Evolutionary conservation across 2,113 vertebrate species (phyloP).

Genomic region (Neoarius graeffei): DNA sequence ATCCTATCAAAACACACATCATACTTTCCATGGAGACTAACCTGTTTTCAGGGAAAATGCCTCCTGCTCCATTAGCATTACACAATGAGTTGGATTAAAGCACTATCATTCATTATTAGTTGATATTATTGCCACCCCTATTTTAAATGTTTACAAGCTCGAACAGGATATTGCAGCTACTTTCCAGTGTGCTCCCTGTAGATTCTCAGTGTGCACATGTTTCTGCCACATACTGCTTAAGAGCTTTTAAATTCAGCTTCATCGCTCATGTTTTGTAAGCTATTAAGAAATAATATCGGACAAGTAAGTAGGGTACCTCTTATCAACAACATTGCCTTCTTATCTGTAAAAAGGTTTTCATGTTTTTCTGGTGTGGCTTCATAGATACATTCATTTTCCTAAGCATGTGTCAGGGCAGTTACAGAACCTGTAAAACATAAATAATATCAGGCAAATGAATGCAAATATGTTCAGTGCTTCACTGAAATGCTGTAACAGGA

Average conservation of each 20-base stretch:
- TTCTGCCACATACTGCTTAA: background rate
- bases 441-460: background rate
- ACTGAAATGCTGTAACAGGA: background rate
- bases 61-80: slow-evolving; percentile 39
- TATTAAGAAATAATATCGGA: background rate
- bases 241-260: background rate
- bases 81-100: slow-evolving; percentile 47
- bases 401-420: background rate
- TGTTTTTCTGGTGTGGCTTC: background rate
- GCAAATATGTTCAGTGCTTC: background rate
- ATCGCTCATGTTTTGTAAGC: background rate
- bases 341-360: background rate
- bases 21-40: slow-evolving; percentile 54
- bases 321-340: background rate
- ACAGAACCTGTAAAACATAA: background rate
- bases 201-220: slow-evolving; percentile 5
- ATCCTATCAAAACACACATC: slow-evolving; percentile 60
- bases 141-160: slow-evolving; percentile 20
- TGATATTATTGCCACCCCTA: slow-evolving; percentile 18
- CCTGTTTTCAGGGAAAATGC: slow-evolving; percentile 36
- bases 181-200: slow-evolving; percentile 21
- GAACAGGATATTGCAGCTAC: slow-evolving; percentile 28
- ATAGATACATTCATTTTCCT: background rate
- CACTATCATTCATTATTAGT: slow-evolving; percentile 42
- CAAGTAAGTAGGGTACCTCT: background rate